Evolutionary conservation across 1,140 invertebrate genomes (phyloP), one percentile per base, ranked within the genome.

Genomic region (Drosophila subobscura): DNA sequence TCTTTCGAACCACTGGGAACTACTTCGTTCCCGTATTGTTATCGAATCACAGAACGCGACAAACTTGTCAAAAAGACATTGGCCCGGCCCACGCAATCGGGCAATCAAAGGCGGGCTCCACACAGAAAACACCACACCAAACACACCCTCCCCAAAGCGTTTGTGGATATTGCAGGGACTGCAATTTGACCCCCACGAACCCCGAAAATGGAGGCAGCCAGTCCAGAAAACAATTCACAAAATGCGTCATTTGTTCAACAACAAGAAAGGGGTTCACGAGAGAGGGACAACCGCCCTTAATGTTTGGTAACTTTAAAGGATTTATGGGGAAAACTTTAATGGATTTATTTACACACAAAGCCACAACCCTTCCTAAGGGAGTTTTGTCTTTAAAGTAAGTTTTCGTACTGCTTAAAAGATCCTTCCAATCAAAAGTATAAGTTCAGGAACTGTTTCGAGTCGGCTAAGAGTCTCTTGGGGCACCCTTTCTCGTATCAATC

Each of bases 51-150:
- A 58, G 37, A 50, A 22, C 40, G 49, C 61, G 55, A 53, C 67
- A 46, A 68, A 61, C 66, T 71, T 76, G 65, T 77, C 42, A 58
- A 54, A 42, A 61, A 67, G 58, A 77, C 63, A 74, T 76, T 76
- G 53, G 44, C 33, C 53, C 50, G 42, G 55, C 61, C 63, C 61
- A 73, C 49, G 57, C 73, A 78, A 75, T 75, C 50, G 72, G 54
- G 72, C 72, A 54, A 75, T 74, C 71, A 73, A 74, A 52, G 59
- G 40, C 33, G 22, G 22, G 46, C 45, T 40, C 33, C 54, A 47
- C 53, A 33, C 6, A 27, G 27, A 20, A 8, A 42, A 10, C 33
- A 29, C 8, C 29, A 58, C 54, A 51, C 25, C 14, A 46, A 47
- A 50, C 44, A 45, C 20, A 45, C 67, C 44, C 44, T 23, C 8